Percentiles rank a stretch among this genome's conserved stretches.
Evolutionary conservation across 2,797 vertebrate species (phyloP).

Genomic region (Enoplosus armatus): DNA sequence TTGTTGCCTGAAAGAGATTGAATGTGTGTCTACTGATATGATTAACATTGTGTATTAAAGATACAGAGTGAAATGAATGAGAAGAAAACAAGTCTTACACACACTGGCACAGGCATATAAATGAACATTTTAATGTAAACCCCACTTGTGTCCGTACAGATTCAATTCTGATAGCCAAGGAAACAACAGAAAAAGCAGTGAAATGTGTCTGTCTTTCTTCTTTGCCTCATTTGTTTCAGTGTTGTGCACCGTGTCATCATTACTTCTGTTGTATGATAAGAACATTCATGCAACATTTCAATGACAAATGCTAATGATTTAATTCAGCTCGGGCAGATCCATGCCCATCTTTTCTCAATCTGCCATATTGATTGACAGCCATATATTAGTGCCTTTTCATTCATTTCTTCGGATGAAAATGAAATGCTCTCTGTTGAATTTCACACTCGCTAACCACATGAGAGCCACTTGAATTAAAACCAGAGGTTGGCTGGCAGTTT

Average conservation of each 20-base stretch:
- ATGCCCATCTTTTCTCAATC: slow-evolving; percentile 41
- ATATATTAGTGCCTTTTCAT: slow-evolving; percentile 52
- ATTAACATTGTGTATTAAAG: slow-evolving; percentile 34
- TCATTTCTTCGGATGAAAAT: slow-evolving; percentile 63
- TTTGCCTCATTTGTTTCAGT: slow-evolving; percentile 43
- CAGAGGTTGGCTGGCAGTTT: slow-evolving; percentile 52
- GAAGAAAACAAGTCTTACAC: slow-evolving; percentile 23
- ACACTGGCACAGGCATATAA: not conserved
- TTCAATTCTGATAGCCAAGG: slow-evolving; percentile 17
- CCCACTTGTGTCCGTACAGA: slow-evolving; percentile 23
- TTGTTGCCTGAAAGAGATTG: slow-evolving; percentile 16
- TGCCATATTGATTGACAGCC: slow-evolving; percentile 66
- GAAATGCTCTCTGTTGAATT: slow-evolving; percentile 57
- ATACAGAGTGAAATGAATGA: slow-evolving; percentile 33
- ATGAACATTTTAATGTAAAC: slow-evolving; percentile 41
- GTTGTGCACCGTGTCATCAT: slow-evolving; percentile 44
- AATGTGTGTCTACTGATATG: slow-evolving; percentile 33
- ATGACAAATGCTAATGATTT: slow-evolving; percentile 60
- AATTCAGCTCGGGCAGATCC: slow-evolving; percentile 48
- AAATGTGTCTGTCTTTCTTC: slow-evolving; percentile 12
- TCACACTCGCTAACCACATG: slow-evolving; percentile 58
- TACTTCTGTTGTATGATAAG: slow-evolving; percentile 43
- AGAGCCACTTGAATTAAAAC: slow-evolving; percentile 74
- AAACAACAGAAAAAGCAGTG: slow-evolving; percentile 11
- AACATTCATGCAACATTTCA: slow-evolving; percentile 43